phyloP scores from a whole-genome alignment of 2,113 vertebrate species.

The Rhinolophus ferrumequinum region DNA sequence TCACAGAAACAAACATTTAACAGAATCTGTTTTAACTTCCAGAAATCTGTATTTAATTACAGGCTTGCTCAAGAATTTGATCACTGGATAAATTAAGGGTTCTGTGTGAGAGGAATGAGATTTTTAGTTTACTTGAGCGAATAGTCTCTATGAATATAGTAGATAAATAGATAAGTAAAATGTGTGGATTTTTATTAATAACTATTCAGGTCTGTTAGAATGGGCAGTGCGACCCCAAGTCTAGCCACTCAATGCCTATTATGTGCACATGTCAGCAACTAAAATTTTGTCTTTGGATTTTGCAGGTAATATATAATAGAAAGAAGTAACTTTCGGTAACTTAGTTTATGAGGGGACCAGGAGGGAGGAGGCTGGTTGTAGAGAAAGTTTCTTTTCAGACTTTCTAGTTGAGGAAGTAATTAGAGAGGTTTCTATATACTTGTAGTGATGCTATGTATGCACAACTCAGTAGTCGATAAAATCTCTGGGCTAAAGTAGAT shows the following conservation, averaged over 20 bases:
- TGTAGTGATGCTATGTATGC: not conserved
- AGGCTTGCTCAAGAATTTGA: slow-evolving; percentile 36
- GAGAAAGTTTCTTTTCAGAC: not conserved
- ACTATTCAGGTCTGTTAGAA: not conserved
- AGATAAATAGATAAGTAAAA: not conserved
- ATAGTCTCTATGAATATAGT: not conserved
- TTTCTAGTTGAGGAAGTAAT: not conserved
- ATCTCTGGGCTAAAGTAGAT: not conserved
- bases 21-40: not conserved
- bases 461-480: not conserved
- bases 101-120: not conserved
- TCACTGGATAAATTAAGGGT: not conserved
- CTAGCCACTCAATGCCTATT: not conserved
- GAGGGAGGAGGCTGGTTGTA: not conserved
- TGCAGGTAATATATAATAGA: not conserved
- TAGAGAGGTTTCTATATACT: not conserved
- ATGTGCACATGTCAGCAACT: not conserved
- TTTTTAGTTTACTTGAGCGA: not conserved
- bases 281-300: not conserved
- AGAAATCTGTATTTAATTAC: slow-evolving; percentile 12
- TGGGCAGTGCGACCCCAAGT: not conserved
- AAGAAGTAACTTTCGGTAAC: not conserved
- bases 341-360: not conserved
- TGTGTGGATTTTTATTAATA: not conserved
- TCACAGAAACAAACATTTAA: not conserved